Evolutionary conservation across 2,113 vertebrate genomes (phyloP).

Genomic region (Ammodytes marinus): DNA sequence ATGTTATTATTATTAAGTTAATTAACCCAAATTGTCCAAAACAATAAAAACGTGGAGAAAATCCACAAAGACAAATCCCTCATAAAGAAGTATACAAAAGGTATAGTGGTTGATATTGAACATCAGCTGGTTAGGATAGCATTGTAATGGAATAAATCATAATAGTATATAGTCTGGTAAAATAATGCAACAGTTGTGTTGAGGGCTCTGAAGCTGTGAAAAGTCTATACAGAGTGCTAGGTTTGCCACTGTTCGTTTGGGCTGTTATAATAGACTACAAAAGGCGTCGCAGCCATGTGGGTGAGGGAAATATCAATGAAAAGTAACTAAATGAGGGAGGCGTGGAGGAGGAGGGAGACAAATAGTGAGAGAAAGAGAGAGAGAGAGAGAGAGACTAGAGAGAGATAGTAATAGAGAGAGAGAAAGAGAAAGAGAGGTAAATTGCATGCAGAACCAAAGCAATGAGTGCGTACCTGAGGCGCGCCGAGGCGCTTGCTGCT

Average conservation of each 20-base stretch:
- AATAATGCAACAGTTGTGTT: conserved; percentile 25
- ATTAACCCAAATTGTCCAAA: no score
- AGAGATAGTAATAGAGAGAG: background rate
- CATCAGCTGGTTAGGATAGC: background rate
- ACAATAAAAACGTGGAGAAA: background rate
- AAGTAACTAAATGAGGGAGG: conserved; percentile 51
- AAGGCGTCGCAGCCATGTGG: conserved; percentile 10
- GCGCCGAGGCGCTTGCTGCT: conserved; percentile 98
- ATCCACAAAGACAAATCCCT: background rate
- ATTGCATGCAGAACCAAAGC: conserved; percentile 49
- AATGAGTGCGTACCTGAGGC: conserved; percentile 91
- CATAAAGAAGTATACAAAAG: background rate
- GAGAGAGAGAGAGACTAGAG: conserved; percentile 6
- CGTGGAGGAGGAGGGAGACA: background rate
- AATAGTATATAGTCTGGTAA: background rate
- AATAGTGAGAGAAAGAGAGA: background rate
- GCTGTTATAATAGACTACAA: background rate
- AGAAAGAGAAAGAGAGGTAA: background rate
- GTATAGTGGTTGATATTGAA: background rate
- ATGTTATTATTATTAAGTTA: no score
- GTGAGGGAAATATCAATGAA: conserved; percentile 54
- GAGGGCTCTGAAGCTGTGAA: background rate
- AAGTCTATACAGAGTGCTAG: background rate
- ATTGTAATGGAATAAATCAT: background rate
- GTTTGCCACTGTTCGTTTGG: conserved; percentile 4